A percentile compares a stretch with the other conserved stretches of the same genome.
Conservation (phyloP, 2,797 vertebrate species). For the Myotis vivesi region DNA sequence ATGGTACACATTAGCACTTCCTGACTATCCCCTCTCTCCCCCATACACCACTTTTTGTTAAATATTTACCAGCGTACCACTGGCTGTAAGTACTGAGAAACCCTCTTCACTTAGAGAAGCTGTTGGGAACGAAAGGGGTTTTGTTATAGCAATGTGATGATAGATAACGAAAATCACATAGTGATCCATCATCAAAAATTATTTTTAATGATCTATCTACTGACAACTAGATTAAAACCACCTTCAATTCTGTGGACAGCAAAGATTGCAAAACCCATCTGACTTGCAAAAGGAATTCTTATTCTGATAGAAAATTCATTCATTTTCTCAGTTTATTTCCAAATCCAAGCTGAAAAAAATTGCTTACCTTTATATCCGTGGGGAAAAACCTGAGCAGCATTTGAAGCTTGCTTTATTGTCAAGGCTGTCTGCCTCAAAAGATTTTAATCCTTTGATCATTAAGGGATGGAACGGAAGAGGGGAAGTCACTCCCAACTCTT, state of each 20-base stretch:
- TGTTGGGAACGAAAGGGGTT: background rate
- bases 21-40: background rate
- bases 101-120: background rate
- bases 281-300: slow-evolving; percentile 43
- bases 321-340: slow-evolving; percentile 26
- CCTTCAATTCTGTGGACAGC: background rate
- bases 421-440: background rate
- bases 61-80: background rate
- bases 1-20: background rate
- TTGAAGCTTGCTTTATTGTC: slow-evolving; percentile 17
- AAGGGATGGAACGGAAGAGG: background rate
- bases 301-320: slow-evolving; percentile 10
- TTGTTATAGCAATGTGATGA: slow-evolving; percentile 32
- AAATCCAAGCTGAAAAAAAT: background rate
- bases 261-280: slow-evolving; percentile 19
- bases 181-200: slow-evolving; percentile 5
- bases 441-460: slow-evolving; percentile 16
- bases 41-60: background rate
- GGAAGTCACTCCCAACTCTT: background rate
- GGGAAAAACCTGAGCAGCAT: background rate
- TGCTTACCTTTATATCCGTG: background rate
- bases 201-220: background rate
- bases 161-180: background rate
- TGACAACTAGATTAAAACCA: background rate
- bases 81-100: background rate